Base-by-base conservation (phyloP, 2,888 invertebrate species). In the Tenthredo amoena region DNA sequence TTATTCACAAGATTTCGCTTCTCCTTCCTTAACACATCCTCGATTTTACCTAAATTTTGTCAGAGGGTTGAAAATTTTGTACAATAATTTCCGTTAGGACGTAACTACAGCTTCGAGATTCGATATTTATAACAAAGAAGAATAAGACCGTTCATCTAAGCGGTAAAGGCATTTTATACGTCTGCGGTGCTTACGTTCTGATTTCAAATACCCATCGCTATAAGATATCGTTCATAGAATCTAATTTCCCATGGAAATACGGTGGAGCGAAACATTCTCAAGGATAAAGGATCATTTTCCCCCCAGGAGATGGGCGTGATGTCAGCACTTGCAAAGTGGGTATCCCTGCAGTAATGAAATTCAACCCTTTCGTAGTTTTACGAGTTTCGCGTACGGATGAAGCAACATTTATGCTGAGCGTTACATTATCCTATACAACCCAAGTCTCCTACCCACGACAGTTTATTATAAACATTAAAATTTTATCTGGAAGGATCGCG, bases 291-390 rank as follows among this genome's bases (percentile, higher is more conserved):
- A 79, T 79, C 62, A 58, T 68, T 68, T 68, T 65, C 62, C 10
- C 15, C 9, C 9, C 21, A 62, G 62, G 26, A 58, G 58, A 81
- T 50, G 26, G 55, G 18, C 26, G 18, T 81, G 40, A 62, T 81
- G 81, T 65, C 62, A 40, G 34, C 65, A 62, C n/a, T 81, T 50
- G 37, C 58, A 40, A 81, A 81, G 81, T 40, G 62, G 77, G 77
- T 47, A 77, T 55, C 37, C 82, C 9, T 21, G 26, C n/a, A 37
- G 15, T 68, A 47, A 68, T 83, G 82, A 68, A 83, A 83, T 83
- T 83, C 82, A 83, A 83, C 82, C 68, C 82, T 68, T 83, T 65
- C 82, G 31, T 47, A 47, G 31, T 83, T 79, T 83, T 83, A 83
- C 68, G 81, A 81, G 37, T 37, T 40, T 65, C 43, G 9, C 68